phyloP scores from a whole-genome alignment of 1,140 invertebrate genomes.

The Amphibalanus amphitrite region DNA sequence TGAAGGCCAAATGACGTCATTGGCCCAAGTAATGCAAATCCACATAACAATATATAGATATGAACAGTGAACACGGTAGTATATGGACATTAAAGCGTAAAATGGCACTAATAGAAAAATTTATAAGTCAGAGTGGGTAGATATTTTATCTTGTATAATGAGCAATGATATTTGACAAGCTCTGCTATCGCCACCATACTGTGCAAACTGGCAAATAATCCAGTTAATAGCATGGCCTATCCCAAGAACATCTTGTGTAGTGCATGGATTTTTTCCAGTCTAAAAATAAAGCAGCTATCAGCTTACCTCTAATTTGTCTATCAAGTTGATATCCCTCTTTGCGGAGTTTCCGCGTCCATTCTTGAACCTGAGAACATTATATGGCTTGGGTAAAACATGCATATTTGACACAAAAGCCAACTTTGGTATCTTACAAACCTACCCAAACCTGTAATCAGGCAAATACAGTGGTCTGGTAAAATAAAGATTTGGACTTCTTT shows the following conservation, averaged over 20 bases:
- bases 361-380: conserved; percentile 51
- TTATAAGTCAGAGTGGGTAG: too few species aligned
- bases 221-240: conserved; percentile 9
- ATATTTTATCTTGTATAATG: too few species aligned
- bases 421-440: too few species aligned
- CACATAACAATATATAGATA: too few species aligned
- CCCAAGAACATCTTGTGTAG: conserved; percentile 8
- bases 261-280: conserved; percentile 5
- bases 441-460: too few species aligned
- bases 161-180: conserved; percentile 7
- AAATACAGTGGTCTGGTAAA: too few species aligned
- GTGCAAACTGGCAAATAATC: conserved; percentile 9
- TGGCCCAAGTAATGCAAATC: too few species aligned
- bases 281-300: conserved; percentile 6
- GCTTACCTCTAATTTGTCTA: conserved; percentile 69
- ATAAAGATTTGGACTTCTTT: too few species aligned
- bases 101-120: conserved; percentile 15
- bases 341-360: conserved; percentile 81
- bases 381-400: too few species aligned
- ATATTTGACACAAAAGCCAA: too few species aligned
- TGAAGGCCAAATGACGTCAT: too few species aligned
- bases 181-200: conserved; percentile 10
- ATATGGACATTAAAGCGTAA: conserved; percentile 8
- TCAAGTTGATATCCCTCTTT: conserved; percentile 85
- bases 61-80: too few species aligned